Conservation (phyloP, 1,140 invertebrate genomes). For the Caenorhabditis tropicalis region DNA sequence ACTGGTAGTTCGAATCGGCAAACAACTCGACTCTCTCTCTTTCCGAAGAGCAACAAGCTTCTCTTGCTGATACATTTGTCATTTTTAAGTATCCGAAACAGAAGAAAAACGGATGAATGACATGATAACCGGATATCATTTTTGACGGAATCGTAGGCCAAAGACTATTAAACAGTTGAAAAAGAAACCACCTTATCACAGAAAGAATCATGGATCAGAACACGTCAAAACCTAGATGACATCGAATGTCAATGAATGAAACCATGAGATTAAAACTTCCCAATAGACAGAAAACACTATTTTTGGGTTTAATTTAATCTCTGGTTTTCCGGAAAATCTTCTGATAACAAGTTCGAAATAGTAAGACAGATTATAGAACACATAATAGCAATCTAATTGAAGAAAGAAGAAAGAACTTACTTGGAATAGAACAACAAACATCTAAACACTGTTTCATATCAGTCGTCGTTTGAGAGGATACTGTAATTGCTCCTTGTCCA, state of each 20-base stretch:
- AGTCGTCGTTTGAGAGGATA: constrained; percentile 51
- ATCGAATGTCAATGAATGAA: no score
- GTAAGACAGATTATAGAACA: background rate
- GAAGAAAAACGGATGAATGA: background rate
- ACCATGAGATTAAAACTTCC: no score
- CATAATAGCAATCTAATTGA: no score
- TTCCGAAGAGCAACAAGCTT: background rate
- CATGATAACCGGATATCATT: background rate
- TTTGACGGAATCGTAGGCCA: background rate
- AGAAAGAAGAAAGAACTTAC: constrained; percentile 41
- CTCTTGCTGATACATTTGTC: constrained; percentile 17
- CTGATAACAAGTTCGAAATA: no score
- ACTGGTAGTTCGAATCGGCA: constrained; percentile 40
- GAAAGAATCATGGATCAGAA: no score
- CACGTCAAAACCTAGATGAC: no score
- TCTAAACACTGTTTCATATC: constrained; percentile 59
- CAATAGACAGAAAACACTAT: no score
- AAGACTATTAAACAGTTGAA: no score
- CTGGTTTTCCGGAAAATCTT: no score
- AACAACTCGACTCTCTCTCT: background rate
- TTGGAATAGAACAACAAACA: constrained; percentile 54
- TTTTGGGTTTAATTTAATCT: no score
- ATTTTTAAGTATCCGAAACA: constrained; percentile 1
- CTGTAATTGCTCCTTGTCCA: constrained; percentile 32
- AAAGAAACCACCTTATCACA: no score